A percentile compares a stretch with the other conserved stretches of the same genome.
Evolutionary conservation across 2,888 invertebrate species (phyloP).

Genomic region (Caenorhabditis auriculariae): DNA sequence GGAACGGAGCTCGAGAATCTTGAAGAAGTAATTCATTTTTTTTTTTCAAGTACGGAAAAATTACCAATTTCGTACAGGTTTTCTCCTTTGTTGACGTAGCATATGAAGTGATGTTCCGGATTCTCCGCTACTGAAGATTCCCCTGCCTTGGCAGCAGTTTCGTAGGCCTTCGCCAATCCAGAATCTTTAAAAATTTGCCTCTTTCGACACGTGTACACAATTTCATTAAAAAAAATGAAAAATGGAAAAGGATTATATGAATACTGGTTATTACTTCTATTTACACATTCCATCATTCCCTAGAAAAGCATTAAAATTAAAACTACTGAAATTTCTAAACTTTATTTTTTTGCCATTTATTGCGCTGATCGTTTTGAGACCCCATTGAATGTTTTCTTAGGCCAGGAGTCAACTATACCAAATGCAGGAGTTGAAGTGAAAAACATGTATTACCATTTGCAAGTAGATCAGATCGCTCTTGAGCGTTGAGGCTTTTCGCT

Average conservation of each 20-base stretch:
- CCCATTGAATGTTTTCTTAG: too few species aligned
- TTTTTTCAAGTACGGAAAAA: neutral
- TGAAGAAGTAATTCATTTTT: constrained; percentile 17
- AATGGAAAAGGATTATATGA: neutral
- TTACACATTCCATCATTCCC: too few species aligned
- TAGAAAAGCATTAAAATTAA: too few species aligned
- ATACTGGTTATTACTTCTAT: neutral
- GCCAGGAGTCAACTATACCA: too few species aligned
- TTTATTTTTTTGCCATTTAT: too few species aligned
- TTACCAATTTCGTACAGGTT: constrained; percentile 56
- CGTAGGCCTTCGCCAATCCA: constrained; percentile 36
- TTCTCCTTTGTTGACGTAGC: constrained; percentile 48
- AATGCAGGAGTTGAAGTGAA: too few species aligned
- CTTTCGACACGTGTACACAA: too few species aligned
- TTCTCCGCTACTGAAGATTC: constrained; percentile 42
- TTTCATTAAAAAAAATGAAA: too few species aligned
- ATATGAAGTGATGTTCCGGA: constrained; percentile 60
- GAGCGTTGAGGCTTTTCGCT: constrained; percentile 43
- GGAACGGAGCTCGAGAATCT: constrained; percentile 57
- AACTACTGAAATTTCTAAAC: too few species aligned
- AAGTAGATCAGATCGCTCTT: constrained; percentile 51
- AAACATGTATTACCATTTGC: constrained; percentile 28
- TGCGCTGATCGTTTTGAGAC: too few species aligned
- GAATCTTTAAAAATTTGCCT: too few species aligned
- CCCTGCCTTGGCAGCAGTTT: constrained; percentile 40